Evolutionary conservation across 2,888 invertebrate species (phyloP).

Genomic region (Coronaproctus castanopsis): DNA sequence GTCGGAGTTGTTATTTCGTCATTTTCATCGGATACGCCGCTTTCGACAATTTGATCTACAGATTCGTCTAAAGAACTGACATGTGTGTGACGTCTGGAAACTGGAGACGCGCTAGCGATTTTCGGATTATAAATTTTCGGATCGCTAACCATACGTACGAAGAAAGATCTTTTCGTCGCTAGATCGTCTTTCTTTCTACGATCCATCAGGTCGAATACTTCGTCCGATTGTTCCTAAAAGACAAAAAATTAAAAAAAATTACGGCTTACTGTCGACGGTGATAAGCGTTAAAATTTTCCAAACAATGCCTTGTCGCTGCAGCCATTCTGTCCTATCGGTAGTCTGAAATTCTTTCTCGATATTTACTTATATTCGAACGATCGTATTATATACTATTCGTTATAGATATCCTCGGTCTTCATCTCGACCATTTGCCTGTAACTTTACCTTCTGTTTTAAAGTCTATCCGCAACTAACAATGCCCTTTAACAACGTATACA

Average conservation of each 20-base stretch:
- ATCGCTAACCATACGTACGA: conserved; percentile 93
- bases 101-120: conserved; percentile 53
- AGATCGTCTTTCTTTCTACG: conserved; percentile 57
- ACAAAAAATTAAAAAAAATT: neutral
- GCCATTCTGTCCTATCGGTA: neutral
- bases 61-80: conserved; percentile 21
- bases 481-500: too few species aligned
- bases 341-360: neutral
- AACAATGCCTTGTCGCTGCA: neutral
- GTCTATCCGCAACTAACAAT: too few species aligned
- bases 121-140: conserved; percentile 90
- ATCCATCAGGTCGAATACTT: conserved; percentile 50
- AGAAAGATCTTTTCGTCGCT: conserved; percentile 82
- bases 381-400: too few species aligned
- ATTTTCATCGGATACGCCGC: conserved; percentile 15
- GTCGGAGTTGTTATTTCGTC: conserved; percentile 25
- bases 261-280: neutral
- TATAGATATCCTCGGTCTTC: too few species aligned
- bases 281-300: neutral
- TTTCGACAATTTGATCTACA: conserved; percentile 22
- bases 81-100: conserved; percentile 34
- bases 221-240: conserved; percentile 39
- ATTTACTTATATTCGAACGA: too few species aligned
- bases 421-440: too few species aligned
- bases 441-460: too few species aligned